Evolutionary conservation across 23 tunicate genomes (phyloP).

Genomic region (Halocynthia aurantium): DNA sequence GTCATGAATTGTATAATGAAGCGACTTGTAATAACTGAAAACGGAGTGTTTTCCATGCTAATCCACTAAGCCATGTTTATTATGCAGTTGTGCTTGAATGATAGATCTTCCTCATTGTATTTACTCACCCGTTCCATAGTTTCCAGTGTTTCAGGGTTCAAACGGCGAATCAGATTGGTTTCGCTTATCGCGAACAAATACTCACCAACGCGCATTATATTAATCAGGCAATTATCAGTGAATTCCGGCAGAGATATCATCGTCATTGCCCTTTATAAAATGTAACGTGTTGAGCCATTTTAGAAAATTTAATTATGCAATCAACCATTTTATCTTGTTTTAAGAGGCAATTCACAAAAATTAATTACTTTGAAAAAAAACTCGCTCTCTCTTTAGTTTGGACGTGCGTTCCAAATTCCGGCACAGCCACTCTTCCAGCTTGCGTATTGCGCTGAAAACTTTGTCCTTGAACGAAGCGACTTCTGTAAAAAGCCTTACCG

Average conservation of each 20-base stretch:
- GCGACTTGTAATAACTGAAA: too few species aligned
- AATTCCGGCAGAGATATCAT: slow-evolving; percentile 63
- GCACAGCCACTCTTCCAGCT: slow-evolving; percentile 76
- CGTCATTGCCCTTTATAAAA: slow-evolving; percentile 40
- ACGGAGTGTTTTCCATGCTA: too few species aligned
- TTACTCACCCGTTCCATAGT: slow-evolving; percentile 57
- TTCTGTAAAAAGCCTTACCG: slow-evolving; percentile 51
- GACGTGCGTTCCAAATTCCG: slow-evolving; percentile 71
- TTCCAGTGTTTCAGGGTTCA: slow-evolving; percentile 70
- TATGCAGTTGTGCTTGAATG: too few species aligned
- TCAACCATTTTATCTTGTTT: background rate
- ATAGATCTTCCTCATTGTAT: background rate
- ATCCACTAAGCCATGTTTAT: too few species aligned
- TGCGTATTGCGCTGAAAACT: slow-evolving; percentile 63
- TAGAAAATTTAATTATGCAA: background rate
- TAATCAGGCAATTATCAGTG: slow-evolving; percentile 86
- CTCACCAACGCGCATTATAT: slow-evolving; percentile 43
- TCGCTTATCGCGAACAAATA: slow-evolving; percentile 80
- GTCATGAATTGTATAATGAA: too few species aligned
- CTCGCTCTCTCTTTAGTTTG: slow-evolving; percentile 17
- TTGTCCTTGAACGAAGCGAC: slow-evolving; percentile 67
- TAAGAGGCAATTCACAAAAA: background rate
- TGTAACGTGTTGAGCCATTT: background rate
- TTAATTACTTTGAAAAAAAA: slow-evolving; percentile 10
- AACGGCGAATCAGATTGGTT: slow-evolving; percentile 53